Conservation (phyloP, 2,888 invertebrate genomes). For the Lamellibrachia satsuma region DNA sequence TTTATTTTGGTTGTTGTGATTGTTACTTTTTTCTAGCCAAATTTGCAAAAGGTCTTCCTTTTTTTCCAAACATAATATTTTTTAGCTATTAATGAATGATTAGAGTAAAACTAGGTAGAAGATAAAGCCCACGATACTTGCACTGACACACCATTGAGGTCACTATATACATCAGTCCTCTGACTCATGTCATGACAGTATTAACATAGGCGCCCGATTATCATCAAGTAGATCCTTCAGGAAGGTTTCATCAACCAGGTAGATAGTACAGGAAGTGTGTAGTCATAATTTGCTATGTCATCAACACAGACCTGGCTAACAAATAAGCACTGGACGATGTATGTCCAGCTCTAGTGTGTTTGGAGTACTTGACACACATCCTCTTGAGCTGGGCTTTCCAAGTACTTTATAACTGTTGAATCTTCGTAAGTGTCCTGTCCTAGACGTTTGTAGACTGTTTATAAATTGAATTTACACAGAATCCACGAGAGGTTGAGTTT, state of each 20-base stretch:
- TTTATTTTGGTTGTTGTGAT: too few relatives aligned
- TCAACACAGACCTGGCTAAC: neutral
- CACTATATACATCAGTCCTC: too few relatives aligned
- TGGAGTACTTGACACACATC: neutral
- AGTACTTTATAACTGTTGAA: conserved; percentile 1
- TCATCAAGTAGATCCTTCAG: neutral
- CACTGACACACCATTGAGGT: too few relatives aligned
- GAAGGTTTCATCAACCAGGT: neutral
- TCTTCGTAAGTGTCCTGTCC: neutral
- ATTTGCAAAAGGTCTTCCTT: too few relatives aligned
- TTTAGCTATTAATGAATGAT: too few relatives aligned
- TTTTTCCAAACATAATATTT: too few relatives aligned
- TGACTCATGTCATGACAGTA: too few relatives aligned
- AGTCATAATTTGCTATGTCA: neutral
- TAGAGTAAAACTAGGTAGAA: too few relatives aligned
- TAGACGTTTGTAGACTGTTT: neutral
- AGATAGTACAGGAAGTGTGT: neutral
- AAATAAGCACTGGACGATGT: neutral
- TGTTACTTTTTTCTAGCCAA: too few relatives aligned
- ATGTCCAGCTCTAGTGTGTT: neutral
- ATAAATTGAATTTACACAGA: neutral
- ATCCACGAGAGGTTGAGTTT: neutral
- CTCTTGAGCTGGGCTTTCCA: neutral
- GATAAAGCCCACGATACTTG: too few relatives aligned
- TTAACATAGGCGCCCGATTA: too few relatives aligned